These are phyloP conservation scores for Notodonta dromedarius DNA, from an alignment of 2,888 invertebrate genomes.

Conservation along the genomic window DNA sequence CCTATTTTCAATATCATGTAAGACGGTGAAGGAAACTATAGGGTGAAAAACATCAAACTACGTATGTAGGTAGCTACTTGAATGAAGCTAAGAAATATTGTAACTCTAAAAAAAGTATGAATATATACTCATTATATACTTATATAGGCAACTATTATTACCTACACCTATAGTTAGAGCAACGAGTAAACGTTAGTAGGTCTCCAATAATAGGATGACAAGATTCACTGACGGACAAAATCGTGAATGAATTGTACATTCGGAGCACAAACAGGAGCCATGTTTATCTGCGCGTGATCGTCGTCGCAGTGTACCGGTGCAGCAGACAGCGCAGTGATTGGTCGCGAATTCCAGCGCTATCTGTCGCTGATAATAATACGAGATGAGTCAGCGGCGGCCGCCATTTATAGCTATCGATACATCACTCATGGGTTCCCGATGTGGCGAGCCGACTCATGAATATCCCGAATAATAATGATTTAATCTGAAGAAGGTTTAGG, in stretches of 20 bases:
- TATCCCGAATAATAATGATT: too few species aligned
- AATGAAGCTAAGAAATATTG: too few species aligned
- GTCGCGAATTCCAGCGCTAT: constrained; percentile 27
- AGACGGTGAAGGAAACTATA: too few species aligned
- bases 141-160: too few species aligned
- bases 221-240: not conserved
- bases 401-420: constrained; percentile 19
- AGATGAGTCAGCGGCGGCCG: constrained; percentile 6
- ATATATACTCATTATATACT: too few species aligned
- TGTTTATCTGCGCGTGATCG: not conserved
- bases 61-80: too few species aligned
- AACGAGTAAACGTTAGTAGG: too few species aligned
- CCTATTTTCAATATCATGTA: too few species aligned
- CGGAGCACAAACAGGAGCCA: not conserved
- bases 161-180: too few species aligned
- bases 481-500: too few species aligned
- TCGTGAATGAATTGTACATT: not conserved
- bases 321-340: constrained; percentile 30
- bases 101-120: too few species aligned
- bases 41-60: too few species aligned
- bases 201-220: not conserved
- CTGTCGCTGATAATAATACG: constrained; percentile 6
- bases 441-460: not conserved
- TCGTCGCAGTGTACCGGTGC: not conserved
- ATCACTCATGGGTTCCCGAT: not conserved